phyloP scores from a whole-genome alignment of 1,140 invertebrate species.

The Dolichoris vasculosae region DNA sequence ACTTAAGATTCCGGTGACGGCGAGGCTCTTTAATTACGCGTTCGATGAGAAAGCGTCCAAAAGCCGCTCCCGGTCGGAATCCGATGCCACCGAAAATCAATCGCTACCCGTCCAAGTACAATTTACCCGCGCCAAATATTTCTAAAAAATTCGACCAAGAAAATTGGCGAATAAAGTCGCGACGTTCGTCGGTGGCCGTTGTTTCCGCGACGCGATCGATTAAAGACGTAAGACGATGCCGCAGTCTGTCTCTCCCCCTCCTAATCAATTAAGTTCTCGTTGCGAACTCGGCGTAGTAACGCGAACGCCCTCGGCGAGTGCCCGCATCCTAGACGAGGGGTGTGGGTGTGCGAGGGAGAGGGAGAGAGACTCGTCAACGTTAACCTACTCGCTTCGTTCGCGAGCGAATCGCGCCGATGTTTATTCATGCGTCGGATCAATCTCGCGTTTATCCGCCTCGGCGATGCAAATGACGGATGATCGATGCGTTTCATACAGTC shows the following conservation, averaged over 20 bases:
- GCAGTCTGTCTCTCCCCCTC: too few relatives aligned
- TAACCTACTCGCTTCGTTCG: background rate
- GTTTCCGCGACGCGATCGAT: background rate
- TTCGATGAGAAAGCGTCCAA: background rate
- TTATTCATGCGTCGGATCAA: background rate
- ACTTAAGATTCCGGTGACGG: background rate
- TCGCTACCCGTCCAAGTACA: background rate
- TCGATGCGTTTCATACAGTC: conserved; percentile 9
- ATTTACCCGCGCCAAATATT: background rate
- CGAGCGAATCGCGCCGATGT: background rate
- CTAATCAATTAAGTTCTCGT: background rate
- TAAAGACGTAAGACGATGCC: background rate
- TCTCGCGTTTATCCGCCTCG: background rate
- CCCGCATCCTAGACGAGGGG: background rate
- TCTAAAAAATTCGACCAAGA: background rate
- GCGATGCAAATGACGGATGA: background rate
- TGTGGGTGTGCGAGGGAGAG: too few relatives aligned
- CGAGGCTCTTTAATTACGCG: background rate
- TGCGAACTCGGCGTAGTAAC: background rate
- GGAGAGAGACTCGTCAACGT: background rate
- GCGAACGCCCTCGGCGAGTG: background rate
- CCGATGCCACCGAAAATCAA: conserved; percentile 17
- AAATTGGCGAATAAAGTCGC: background rate
- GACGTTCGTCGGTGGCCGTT: background rate
- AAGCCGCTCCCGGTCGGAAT: too few relatives aligned